A percentile compares a stretch with the other conserved stretches of the same genome.
Conservation (phyloP, 2,113 vertebrate genomes). For the Eubucco bourcierii region DNA sequence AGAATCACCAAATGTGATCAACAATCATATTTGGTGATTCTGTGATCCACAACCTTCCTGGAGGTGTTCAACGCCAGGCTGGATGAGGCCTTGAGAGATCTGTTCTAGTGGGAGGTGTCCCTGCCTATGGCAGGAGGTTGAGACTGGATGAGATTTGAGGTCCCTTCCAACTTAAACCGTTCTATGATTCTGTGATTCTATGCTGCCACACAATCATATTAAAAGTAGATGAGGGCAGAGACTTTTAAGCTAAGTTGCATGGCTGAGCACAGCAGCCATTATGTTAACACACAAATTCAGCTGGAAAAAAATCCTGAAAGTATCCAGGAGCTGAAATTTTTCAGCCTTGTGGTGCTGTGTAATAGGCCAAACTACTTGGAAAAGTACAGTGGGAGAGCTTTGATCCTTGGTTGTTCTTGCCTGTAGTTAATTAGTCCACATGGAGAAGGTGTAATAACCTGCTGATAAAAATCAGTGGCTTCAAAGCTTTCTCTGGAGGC, state of each 20-base stretch:
- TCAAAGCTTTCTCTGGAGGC: background rate
- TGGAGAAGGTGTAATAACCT: background rate
- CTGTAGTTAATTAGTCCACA: conserved; percentile 1
- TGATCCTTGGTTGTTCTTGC: background rate
- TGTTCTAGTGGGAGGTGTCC: too few relatives aligned
- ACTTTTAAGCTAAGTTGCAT: background rate
- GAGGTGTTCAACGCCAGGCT: too few relatives aligned
- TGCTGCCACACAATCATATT: background rate
- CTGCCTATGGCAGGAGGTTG: too few relatives aligned
- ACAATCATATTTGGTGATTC: too few relatives aligned
- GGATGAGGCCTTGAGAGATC: too few relatives aligned
- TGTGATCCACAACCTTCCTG: too few relatives aligned
- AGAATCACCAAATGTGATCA: too few relatives aligned
- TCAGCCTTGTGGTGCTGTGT: background rate
- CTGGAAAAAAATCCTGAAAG: background rate
- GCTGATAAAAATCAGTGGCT: background rate
- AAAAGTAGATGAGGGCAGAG: background rate
- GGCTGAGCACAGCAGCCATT: background rate
- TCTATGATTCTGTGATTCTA: too few relatives aligned
- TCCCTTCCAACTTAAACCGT: too few relatives aligned
- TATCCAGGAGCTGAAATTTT: background rate
- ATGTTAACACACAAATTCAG: background rate
- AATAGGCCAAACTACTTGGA: background rate
- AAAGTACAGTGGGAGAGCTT: background rate
- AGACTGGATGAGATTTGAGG: too few relatives aligned